Base-by-base conservation (phyloP, 2,888 invertebrate species). In the Plebejus argus region DNA sequence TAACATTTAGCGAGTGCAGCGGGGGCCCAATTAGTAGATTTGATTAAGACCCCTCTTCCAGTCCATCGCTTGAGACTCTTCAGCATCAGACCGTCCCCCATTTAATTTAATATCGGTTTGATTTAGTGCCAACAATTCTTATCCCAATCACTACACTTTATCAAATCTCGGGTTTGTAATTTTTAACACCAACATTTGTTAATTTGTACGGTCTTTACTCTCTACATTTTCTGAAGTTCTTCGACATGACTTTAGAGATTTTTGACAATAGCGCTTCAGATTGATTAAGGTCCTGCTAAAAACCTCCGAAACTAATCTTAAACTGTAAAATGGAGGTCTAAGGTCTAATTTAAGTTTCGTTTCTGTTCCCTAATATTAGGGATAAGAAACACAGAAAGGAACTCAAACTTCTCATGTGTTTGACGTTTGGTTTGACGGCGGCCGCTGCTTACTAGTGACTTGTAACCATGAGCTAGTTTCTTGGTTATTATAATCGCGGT, bases 101-200 rank as follows among this genome's bases (percentile, higher is more conserved):
- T 72, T 72, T 74, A 74, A 74, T 74, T 74, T 74, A 49, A 74
- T 74, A 74, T 74, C 23, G 74, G 49, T 74, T 74, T 74, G 74
- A 74, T 74, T 74, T 49, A 74, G n/a, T 45, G 18, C 53, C 28
- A 53, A 49, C 71, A 74, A 74, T 53, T 74, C 53, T 53, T 74
- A 74, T 53, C 53, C 49, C 53, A 53, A 74, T 49, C 20, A 72
- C 20, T 72, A 23, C 45, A 74, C 74, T 74, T 74, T 74, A 28
- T 74, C 28, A 72, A 53, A n/a, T 28, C 23, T 74, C 15, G 45
- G 18, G 20, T n/a, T 10, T 72, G 3, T 20, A 74, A 53, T 53
- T 18, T 23, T 72, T 39, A 39, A 45, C 5, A 12, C 35, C 35
- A 12, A 39, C 39, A 45, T 39, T 70, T 70, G 10, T 39, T 8